Evolutionary conservation across 2,113 vertebrate species (phyloP).

Genomic region (Labeo rohita): DNA sequence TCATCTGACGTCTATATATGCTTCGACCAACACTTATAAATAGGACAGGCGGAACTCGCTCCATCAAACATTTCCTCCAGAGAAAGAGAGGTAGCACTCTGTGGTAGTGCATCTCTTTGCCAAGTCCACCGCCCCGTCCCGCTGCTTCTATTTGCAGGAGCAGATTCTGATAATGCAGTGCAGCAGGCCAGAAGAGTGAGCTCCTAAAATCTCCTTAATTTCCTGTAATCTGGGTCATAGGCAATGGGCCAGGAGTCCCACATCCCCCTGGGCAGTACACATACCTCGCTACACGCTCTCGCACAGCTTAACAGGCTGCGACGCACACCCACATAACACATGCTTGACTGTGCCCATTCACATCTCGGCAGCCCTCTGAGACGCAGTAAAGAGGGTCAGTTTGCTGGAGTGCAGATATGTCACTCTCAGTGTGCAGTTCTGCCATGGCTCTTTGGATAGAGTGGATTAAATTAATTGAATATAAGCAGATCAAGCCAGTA

Average conservation of each 20-base stretch:
- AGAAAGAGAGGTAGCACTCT: background rate
- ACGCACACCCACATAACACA: slow-evolving; percentile 30
- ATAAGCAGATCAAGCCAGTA: slow-evolving; percentile 55
- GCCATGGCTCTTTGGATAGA: slow-evolving; percentile 37
- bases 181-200: slow-evolving; percentile 24
- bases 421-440: slow-evolving; percentile 7
- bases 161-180: slow-evolving; percentile 38
- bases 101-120: slow-evolving; percentile 12
- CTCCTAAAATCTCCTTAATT: slow-evolving; percentile 52
- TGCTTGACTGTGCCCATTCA: slow-evolving; percentile 11
- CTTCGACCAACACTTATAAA: slow-evolving; percentile 6
- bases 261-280: slow-evolving; percentile 17
- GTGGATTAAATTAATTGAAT: slow-evolving; percentile 58
- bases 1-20: background rate
- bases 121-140: background rate
- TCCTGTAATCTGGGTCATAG: slow-evolving; percentile 56
- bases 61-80: slow-evolving; percentile 15
- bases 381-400: slow-evolving; percentile 2
- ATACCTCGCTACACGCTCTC: slow-evolving; percentile 28
- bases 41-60: background rate
- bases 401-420: slow-evolving; percentile 28
- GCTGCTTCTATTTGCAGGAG: slow-evolving; percentile 26
- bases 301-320: slow-evolving; percentile 24
- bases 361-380: background rate
- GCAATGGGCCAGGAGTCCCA: slow-evolving; percentile 44